Percentiles rank a stretch among this genome's conserved stretches.
Evolutionary conservation across 2,797 vertebrate species (phyloP).

Genomic region (Cynodonichthys magdalenae): DNA sequence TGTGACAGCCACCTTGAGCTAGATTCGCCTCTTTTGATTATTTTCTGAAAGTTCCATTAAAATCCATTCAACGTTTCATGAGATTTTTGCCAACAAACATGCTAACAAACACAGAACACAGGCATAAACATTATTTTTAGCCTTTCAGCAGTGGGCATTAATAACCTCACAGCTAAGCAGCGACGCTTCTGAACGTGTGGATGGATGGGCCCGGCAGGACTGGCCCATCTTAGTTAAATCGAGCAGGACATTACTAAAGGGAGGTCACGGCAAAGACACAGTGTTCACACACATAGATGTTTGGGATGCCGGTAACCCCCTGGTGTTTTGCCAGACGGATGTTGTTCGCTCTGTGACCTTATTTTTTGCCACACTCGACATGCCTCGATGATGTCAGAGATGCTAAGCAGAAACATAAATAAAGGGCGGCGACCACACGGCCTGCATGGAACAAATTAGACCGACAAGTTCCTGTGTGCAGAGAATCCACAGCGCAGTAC

Average conservation of each 20-base stretch:
- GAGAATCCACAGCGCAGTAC: constrained; percentile 30
- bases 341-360: constrained; percentile 67
- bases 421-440: constrained; percentile 68
- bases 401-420: constrained; percentile 77
- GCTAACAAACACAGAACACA: too few species aligned
- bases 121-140: too few species aligned
- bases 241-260: constrained; percentile 58
- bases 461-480: constrained; percentile 66
- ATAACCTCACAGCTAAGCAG: constrained; percentile 44
- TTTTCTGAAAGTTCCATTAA: too few species aligned
- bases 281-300: constrained; percentile 35
- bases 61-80: too few species aligned
- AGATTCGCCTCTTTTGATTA: too few species aligned
- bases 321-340: constrained; percentile 57
- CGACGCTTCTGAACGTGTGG: constrained; percentile 40
- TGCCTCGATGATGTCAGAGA: constrained; percentile 76
- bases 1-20: too few species aligned
- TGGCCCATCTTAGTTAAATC: constrained; percentile 43
- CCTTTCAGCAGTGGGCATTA: too few species aligned
- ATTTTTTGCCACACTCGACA: constrained; percentile 68
- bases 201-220: constrained; percentile 43
- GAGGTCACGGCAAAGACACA: constrained; percentile 52
- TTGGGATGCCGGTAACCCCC: constrained; percentile 63
- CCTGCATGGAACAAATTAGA: constrained; percentile 78
- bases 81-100: too few species aligned